Evolutionary conservation across 2,797 vertebrate genomes (phyloP).

Genomic region (Antrozous pallidus): DNA sequence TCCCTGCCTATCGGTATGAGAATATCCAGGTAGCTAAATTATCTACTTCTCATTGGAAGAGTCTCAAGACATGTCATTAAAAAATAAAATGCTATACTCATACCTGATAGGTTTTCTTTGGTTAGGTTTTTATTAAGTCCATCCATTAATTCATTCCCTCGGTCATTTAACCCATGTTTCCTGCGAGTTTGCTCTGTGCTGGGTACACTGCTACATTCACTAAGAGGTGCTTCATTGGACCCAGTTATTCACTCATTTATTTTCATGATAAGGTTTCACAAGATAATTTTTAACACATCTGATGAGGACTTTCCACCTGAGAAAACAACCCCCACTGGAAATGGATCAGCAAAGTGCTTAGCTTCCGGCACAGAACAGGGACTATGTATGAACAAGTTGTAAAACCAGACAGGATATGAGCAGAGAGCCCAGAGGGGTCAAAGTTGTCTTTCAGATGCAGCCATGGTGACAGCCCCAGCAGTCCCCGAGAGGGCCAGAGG

Average conservation of each 20-base stretch:
- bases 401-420: conserved; percentile 61
- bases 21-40: not conserved
- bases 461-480: not conserved
- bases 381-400: conserved; percentile 45
- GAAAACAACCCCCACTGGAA: conserved; percentile 55
- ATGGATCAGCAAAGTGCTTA: conserved; percentile 34
- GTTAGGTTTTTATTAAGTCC: not conserved
- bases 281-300: not conserved
- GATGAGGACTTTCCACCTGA: not conserved
- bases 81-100: not conserved
- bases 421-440: conserved; percentile 27
- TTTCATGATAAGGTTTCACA: conserved; percentile 17
- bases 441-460: conserved; percentile 57
- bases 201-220: not conserved
- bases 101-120: not conserved
- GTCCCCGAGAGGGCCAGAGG: not conserved
- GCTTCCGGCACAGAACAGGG: conserved; percentile 44
- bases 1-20: not conserved
- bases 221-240: not conserved
- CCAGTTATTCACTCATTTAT: not conserved
- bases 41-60: not conserved
- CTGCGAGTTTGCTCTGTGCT: not conserved
- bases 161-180: not conserved
- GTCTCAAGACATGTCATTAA: not conserved
- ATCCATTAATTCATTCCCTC: not conserved